Conservation (phyloP, 2,113 vertebrate genomes). For the Ailuropoda melanoleuca region DNA sequence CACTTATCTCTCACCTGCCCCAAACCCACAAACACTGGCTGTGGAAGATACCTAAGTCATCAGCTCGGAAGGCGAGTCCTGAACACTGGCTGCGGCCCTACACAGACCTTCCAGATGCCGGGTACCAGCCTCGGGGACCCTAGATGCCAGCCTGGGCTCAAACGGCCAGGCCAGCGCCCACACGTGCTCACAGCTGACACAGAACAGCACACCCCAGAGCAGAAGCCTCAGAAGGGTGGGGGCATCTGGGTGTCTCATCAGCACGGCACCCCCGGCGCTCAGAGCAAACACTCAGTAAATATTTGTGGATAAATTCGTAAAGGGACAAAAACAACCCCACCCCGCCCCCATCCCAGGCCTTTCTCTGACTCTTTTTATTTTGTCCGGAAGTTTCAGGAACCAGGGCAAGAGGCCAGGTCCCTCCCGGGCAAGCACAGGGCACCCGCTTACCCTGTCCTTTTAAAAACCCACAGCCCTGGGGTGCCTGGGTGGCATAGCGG, state of each 20-base stretch:
- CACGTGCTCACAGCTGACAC: rapidly evolving
- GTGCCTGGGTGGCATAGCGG: too few species aligned
- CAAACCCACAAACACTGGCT: not conserved
- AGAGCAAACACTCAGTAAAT: not conserved
- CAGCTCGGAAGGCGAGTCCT: not conserved
- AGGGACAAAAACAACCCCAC: not conserved
- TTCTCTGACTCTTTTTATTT: not conserved
- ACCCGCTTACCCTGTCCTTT: not conserved
- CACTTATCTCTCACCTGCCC: not conserved
- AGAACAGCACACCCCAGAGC: rapidly evolving
- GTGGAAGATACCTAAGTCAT: not conserved
- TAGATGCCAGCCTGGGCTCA: not conserved
- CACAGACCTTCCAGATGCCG: not conserved
- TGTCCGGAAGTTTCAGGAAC: slow-evolving; percentile 24
- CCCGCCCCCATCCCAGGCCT: rapidly evolving
- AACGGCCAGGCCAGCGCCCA: not conserved
- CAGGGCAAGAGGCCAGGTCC: not conserved
- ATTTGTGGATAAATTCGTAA: not conserved
- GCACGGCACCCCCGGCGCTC: not conserved
- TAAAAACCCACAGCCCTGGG: rapidly evolving
- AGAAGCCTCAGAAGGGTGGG: too few species aligned
- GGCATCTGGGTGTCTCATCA: not conserved
- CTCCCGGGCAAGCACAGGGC: not conserved
- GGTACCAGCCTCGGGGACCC: not conserved
- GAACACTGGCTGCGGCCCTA: not conserved